Conservation (phyloP, 2,797 vertebrate genomes). For the Rallus crepitans region DNA sequence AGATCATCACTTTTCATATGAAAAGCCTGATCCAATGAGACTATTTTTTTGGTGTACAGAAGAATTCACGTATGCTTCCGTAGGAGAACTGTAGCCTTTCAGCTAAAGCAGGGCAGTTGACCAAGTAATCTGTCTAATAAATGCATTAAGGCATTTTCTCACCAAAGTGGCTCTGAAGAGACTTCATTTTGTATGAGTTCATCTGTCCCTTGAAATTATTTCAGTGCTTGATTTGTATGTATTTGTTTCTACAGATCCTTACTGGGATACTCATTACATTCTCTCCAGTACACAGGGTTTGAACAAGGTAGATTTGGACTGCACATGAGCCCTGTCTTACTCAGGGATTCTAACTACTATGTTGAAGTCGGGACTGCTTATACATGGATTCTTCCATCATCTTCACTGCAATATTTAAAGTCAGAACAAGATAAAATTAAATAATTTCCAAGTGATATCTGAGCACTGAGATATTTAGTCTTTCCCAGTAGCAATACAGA, state of each 20-base stretch:
- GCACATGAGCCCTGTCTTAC: background rate
- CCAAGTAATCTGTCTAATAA: background rate
- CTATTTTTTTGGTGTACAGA: background rate
- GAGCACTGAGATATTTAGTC: background rate
- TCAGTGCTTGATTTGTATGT: background rate
- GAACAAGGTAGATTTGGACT: background rate
- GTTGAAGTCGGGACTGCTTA: background rate
- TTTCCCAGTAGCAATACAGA: background rate
- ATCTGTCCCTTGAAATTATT: background rate
- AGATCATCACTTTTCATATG: conserved; percentile 16
- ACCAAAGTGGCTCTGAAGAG: background rate
- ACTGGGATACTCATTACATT: background rate
- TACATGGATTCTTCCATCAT: background rate
- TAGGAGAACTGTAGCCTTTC: background rate
- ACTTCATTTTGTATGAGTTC: background rate
- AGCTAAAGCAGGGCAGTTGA: background rate
- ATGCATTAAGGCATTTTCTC: background rate
- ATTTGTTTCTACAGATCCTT: background rate
- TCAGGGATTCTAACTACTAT: background rate
- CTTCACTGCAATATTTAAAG: background rate
- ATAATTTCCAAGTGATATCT: background rate
- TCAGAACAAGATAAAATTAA: background rate
- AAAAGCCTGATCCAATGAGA: conserved; percentile 15
- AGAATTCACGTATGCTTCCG: background rate
- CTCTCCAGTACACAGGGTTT: background rate